A percentile compares a stretch with the other conserved stretches of the same genome.
Evolutionary conservation across 2,113 vertebrate genomes (phyloP).

Genomic region (Ovibos moschatus): DNA sequence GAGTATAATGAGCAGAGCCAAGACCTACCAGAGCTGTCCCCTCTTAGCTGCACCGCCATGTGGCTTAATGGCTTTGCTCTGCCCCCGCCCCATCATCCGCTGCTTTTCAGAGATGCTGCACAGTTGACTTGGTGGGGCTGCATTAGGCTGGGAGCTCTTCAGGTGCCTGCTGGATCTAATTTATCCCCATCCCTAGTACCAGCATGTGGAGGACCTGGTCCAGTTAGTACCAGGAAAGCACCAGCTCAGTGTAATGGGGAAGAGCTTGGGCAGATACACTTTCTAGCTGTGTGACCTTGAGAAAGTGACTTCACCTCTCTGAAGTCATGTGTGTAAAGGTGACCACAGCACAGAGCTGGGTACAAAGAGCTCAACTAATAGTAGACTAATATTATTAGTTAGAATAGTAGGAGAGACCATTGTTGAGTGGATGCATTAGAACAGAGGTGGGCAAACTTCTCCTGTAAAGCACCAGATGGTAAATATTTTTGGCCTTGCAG

Average conservation of each 20-base stretch:
- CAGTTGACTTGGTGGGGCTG: background rate
- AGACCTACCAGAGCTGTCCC: background rate
- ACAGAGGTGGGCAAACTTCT: background rate
- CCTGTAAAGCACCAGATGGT: background rate
- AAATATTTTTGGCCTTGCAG: slow-evolving; percentile 6
- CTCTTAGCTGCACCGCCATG: background rate
- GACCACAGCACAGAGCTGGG: background rate
- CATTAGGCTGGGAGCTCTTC: background rate
- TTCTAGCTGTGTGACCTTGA: background rate
- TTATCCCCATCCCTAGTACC: background rate
- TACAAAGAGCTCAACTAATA: background rate
- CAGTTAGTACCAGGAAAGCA: background rate
- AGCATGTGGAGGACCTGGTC: background rate
- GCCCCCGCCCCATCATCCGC: accelerated
- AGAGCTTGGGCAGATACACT: background rate
- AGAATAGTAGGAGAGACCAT: background rate
- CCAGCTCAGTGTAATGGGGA: background rate
- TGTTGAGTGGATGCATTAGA: background rate
- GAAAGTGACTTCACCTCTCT: background rate
- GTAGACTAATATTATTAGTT: background rate
- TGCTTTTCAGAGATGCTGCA: background rate
- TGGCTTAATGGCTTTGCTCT: background rate
- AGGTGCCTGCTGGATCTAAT: background rate
- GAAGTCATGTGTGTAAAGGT: background rate
- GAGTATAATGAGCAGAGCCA: background rate